Evolutionary conservation across 2,113 vertebrate genomes (phyloP).

Genomic region (Fulica atra): DNA sequence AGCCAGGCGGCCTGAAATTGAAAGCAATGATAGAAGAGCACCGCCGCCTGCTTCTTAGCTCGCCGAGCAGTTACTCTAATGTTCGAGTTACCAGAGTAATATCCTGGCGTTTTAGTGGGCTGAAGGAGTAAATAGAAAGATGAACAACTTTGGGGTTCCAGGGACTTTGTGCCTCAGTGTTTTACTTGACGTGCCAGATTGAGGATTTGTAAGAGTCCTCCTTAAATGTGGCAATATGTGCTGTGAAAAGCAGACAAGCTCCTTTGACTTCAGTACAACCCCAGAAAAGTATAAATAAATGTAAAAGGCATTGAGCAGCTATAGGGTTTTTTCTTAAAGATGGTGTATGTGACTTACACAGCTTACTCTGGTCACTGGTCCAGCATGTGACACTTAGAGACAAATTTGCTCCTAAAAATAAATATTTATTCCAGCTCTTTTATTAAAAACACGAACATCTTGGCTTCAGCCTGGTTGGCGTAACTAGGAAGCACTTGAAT

Average conservation of each 20-base stretch:
- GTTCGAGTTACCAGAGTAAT: neutral
- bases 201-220: neutral
- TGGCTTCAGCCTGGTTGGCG: neutral
- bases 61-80: neutral
- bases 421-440: neutral
- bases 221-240: constrained; percentile 15
- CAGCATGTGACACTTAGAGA: neutral
- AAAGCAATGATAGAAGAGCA: neutral
- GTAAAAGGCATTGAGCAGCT: neutral
- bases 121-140: neutral
- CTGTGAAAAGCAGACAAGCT: constrained; percentile 18
- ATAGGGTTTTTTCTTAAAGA: neutral
- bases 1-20: constrained; percentile 28
- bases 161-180: constrained; percentile 7
- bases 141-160: constrained; percentile 7
- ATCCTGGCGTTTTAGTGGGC: neutral
- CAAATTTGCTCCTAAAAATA: neutral
- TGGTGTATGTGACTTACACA: neutral
- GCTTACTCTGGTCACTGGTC: neutral
- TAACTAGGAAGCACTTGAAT: neutral
- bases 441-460: neutral
- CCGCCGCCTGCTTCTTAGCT: neutral
- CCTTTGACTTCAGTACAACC: neutral
- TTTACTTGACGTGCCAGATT: constrained; percentile 11
- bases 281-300: neutral